Conservation (phyloP, 2,797 vertebrate species). For the Sebastes melanostomus region DNA sequence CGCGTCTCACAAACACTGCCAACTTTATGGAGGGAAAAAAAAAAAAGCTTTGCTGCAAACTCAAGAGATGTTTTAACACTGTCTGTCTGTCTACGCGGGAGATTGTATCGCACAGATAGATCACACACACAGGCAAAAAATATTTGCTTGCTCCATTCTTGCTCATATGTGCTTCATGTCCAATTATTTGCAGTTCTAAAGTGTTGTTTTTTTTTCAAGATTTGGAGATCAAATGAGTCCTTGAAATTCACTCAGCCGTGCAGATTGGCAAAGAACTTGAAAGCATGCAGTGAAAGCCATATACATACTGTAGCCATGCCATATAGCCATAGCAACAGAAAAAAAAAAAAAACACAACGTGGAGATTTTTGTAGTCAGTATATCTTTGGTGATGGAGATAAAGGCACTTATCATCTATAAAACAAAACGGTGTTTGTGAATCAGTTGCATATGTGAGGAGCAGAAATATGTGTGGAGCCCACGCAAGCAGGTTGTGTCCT, state of each 20-base stretch:
- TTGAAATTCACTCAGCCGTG: constrained; percentile 66
- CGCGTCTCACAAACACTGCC: constrained; percentile 54
- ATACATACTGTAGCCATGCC: constrained; percentile 46
- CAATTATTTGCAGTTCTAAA: constrained; percentile 57
- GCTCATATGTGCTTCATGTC: constrained; percentile 38
- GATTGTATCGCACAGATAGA: constrained; percentile 34
- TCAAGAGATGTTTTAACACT: constrained; percentile 49
- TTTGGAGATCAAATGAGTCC: constrained; percentile 67
- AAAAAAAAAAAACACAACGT: not conserved
- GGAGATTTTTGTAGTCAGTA: constrained; percentile 26
- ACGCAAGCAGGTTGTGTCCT: constrained; percentile 6
- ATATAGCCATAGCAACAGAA: constrained; percentile 40
- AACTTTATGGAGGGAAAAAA: constrained; percentile 21
- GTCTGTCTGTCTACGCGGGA: constrained; percentile 12
- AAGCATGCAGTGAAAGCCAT: constrained; percentile 51
- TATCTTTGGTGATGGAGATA: constrained; percentile 52
- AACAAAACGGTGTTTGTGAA: constrained; percentile 23
- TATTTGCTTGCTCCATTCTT: constrained; percentile 23
- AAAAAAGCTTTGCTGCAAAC: constrained; percentile 48
- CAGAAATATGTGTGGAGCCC: constrained; percentile 11
- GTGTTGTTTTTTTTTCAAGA: constrained; percentile 27
- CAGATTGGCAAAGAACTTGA: constrained; percentile 62
- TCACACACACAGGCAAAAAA: constrained; percentile 11
- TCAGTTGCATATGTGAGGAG: constrained; percentile 27
- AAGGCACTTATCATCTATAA: constrained; percentile 21